Evolutionary conservation across 2,113 vertebrate genomes (phyloP).

Genomic region (Campylorhamphus procurvoides): DNA sequence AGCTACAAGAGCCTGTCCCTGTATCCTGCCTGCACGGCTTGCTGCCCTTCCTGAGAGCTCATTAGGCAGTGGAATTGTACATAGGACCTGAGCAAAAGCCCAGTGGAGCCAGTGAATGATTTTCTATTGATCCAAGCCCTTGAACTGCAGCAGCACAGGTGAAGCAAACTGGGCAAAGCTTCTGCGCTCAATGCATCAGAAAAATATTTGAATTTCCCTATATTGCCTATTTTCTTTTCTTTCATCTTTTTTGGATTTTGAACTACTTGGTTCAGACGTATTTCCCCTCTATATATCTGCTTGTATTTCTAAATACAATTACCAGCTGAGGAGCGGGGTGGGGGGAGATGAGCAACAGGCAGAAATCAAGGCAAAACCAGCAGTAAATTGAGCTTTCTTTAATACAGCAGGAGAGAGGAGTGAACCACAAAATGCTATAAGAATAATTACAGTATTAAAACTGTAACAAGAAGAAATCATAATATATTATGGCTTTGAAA

Average conservation of each 20-base stretch:
- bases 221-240: background rate
- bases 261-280: background rate
- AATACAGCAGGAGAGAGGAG: background rate
- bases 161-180: background rate
- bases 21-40: background rate
- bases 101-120: background rate
- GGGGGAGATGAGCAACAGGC: background rate
- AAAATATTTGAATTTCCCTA: background rate
- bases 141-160: background rate
- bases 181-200: background rate
- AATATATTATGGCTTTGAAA: background rate
- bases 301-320: background rate
- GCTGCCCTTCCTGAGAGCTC: conserved; percentile 36
- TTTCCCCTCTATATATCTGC: background rate
- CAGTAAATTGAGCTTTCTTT: background rate
- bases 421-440: background rate
- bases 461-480: background rate
- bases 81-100: background rate
- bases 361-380: background rate
- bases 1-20: background rate
- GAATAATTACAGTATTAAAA: conserved; percentile 7
- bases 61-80: conserved; percentile 21
- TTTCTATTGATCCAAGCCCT: conserved; percentile 46
- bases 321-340: background rate
- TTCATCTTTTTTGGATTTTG: background rate